Conservation (phyloP, 2,797 vertebrate species). For the Channallabes apus region DNA sequence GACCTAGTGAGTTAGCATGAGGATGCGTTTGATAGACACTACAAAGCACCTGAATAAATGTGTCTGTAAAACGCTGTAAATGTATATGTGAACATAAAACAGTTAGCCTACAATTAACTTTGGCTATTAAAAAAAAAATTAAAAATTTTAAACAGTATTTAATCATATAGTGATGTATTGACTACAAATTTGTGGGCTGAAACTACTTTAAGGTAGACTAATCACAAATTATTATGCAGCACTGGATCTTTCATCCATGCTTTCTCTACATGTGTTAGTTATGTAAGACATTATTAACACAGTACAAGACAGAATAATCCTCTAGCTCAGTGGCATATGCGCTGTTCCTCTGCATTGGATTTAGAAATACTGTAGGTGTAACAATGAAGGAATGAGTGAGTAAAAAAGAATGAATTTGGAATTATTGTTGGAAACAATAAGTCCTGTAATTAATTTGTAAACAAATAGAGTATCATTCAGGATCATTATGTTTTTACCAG, state of each 20-base stretch:
- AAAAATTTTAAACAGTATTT: neutral
- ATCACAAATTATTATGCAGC: slow-evolving; percentile 13
- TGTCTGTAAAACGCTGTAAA: neutral
- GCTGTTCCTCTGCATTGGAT: neutral
- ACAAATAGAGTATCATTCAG: neutral
- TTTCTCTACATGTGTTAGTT: slow-evolving; percentile 14
- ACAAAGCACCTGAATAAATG: neutral
- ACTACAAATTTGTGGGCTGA: neutral
- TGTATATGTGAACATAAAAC: neutral
- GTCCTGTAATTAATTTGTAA: too few species aligned
- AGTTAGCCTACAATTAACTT: neutral
- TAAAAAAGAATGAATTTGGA: too few species aligned
- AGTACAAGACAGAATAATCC: slow-evolving; percentile 17
- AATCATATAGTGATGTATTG: neutral
- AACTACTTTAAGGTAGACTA: neutral
- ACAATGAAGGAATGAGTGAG: neutral
- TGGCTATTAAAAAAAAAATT: neutral
- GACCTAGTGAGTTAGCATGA: neutral
- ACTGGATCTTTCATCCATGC: neutral
- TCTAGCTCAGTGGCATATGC: neutral
- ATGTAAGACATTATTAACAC: slow-evolving; percentile 23
- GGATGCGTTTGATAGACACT: neutral
- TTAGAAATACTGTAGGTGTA: neutral
- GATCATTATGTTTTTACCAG: neutral
- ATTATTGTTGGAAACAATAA: too few species aligned